Evolutionary conservation across 1,140 invertebrate genomes (phyloP), one percentile per base, ranked within the genome.

Genomic region (Drosophila jambulina): DNA sequence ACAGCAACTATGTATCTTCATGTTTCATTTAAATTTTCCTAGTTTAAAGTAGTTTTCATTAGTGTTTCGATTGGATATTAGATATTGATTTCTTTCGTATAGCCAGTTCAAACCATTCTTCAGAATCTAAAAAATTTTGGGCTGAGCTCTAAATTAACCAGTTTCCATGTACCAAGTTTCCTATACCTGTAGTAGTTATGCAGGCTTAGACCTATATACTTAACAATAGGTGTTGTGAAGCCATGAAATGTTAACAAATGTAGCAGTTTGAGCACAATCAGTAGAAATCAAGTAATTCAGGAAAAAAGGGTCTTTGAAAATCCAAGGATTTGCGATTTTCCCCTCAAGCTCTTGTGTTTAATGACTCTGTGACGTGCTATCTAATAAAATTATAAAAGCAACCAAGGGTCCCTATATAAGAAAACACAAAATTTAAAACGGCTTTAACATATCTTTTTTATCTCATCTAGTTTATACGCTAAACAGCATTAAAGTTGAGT

Each of bases 401-500:
- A 51, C 49, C 27, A 51, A 29, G 17, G 17, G 2, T 12, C 27
- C 27, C 8, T 49, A 12, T 6, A 32, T 19, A 53, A 34, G 13
- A 34, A 23, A 36, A 23, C 19, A 54, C 19, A 17, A 9, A 8
- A 3, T 36, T 36, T 36, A 54, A 21, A 54, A 54, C 51, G 32
- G n/a, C 19, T 17, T 54, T 21, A 54, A 54, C 51, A 54, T 34
- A 25, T 34, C 9, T 34, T 53, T 15, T 54, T 36, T 54, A 36
- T 36, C 32, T 54, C 4, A 36, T 54, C 21, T 23, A 54, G 51
- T 38, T 54, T 38, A 56, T 56, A 25, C 53, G 53, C 34, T 38
- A 38, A 56, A 56, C 53, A 34, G 53, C 53, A n/a, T 38, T 7
- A 12, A 56, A 56, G 15, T 56, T 17, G 2, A 38, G 7, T 56